Evolutionary conservation across 2,797 vertebrate genomes (phyloP).

Genomic region (Helostoma temminkii): DNA sequence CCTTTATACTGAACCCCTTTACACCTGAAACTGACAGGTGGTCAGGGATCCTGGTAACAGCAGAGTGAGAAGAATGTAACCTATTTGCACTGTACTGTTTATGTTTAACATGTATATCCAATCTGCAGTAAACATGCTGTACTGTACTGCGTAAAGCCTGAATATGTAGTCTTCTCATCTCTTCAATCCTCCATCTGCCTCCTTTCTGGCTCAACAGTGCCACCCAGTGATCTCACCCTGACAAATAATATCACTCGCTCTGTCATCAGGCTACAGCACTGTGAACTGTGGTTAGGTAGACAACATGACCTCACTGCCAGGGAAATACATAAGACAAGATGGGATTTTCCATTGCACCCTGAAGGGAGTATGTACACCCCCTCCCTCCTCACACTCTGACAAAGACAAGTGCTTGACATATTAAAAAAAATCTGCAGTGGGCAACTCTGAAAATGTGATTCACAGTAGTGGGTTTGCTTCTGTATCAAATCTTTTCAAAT

Average conservation of each 20-base stretch:
- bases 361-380: slow-evolving; percentile 45
- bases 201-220: slow-evolving; percentile 84
- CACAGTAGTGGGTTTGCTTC: neutral
- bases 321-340: slow-evolving; percentile 67
- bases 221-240: slow-evolving; percentile 77
- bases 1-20: slow-evolving; percentile 26
- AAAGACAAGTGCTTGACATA: slow-evolving; percentile 51
- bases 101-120: slow-evolving; percentile 23
- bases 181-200: slow-evolving; percentile 9
- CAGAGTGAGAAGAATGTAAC: neutral
- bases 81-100: neutral
- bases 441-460: slow-evolving; percentile 39
- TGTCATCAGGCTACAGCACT: slow-evolving; percentile 33
- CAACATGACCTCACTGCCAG: slow-evolving; percentile 78
- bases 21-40: slow-evolving; percentile 50
- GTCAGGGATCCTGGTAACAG: neutral
- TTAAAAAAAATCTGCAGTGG: slow-evolving; percentile 26
- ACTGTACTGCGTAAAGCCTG: slow-evolving; percentile 14
- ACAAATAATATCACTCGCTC: slow-evolving; percentile 18
- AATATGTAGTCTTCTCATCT: slow-evolving; percentile 1
- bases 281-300: slow-evolving; percentile 69
- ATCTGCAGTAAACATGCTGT: slow-evolving; percentile 22
- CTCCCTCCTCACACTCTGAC: slow-evolving; percentile 40
- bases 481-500: slow-evolving; percentile 3
- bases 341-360: slow-evolving; percentile 81